Base-by-base conservation (phyloP, 2,888 invertebrate species). In the Drosophila dives region DNA sequence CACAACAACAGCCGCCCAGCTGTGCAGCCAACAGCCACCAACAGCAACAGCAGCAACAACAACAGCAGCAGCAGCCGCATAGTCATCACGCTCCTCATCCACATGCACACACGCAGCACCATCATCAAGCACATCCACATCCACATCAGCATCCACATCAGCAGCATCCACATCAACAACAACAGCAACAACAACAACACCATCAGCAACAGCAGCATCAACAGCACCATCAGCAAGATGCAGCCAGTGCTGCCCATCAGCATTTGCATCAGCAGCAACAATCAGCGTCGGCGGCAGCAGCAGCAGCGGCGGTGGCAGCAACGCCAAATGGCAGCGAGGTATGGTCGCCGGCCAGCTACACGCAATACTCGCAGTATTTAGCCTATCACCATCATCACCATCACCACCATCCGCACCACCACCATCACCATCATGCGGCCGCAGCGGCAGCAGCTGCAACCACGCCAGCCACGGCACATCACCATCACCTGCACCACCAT, bases 301-400 rank as follows among this genome's bases (percentile, higher is more conserved):
- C 75, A 48, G 45, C 54, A 2, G 75, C 54, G 23, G 48, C 55
- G 38, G 55, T 38, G 49, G 64, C 62, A 45, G 91, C 92, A 23
- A 54, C 74, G n/a, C 48, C 64, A 48, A 81, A 81, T 29, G 94
- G 94, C 93, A 93, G 94, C 94, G 95, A 95, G 95, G 95, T 95
- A 95, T 95, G 95, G 93, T 92, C 92, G 91, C 93, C 93, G 80
- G 93, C 93, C 85, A 91, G 93, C 79, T 93, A 94, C 93, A 94
- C 94, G 93, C 94, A 94, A 94, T 95, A 95, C 93, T 92, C 92
- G 90, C 95, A 95, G 94, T 95, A 95, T 94, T 95, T 95, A 94
- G 94, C 94, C 92, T 94, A 95, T 93, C 94, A 95, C 94, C 95
- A 94, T 92, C 92, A 91, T 67, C 92, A 92, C 81, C 91, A 91